phyloP scores from a whole-genome alignment of 2,113 vertebrate species.

The Caloenas nicobarica region DNA sequence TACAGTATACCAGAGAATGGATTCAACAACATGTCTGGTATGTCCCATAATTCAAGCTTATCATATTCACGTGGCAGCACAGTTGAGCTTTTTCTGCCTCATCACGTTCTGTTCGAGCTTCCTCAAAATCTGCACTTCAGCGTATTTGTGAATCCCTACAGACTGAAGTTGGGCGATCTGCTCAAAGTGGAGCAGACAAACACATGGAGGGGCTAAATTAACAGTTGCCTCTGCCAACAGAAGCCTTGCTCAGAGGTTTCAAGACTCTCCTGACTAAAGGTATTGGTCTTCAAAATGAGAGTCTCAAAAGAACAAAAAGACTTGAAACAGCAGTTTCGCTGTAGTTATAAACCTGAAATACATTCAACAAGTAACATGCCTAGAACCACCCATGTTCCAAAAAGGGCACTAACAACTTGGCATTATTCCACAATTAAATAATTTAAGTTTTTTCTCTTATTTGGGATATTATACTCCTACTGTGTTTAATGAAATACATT shows the following conservation, averaged over 20 bases:
- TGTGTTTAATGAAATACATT: neutral
- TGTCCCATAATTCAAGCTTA: neutral
- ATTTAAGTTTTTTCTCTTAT: neutral
- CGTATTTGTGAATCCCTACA: neutral
- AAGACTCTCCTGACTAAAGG: neutral
- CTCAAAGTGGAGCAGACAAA: neutral
- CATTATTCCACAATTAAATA: neutral
- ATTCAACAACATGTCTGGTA: neutral
- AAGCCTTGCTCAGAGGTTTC: neutral
- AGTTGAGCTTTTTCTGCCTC: neutral
- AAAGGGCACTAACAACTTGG: neutral
- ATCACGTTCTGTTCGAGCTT: neutral
- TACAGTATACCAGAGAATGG: neutral
- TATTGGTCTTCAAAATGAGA: neutral
- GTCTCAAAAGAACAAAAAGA: neutral
- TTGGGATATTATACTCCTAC: neutral
- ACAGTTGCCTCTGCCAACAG: neutral
- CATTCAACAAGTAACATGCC: neutral
- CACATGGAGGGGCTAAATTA: neutral
- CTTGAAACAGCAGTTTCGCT: neutral
- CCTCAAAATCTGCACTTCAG: neutral
- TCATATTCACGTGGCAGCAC: neutral
- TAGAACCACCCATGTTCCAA: neutral
- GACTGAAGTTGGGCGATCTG: neutral
- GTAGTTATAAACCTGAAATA: neutral